A percentile compares a stretch with the other conserved stretches of the same genome.
These are phyloP conservation scores for Colossoma macropomum DNA, from an alignment of 2,113 vertebrate genomes.

Conservation along the genomic window DNA sequence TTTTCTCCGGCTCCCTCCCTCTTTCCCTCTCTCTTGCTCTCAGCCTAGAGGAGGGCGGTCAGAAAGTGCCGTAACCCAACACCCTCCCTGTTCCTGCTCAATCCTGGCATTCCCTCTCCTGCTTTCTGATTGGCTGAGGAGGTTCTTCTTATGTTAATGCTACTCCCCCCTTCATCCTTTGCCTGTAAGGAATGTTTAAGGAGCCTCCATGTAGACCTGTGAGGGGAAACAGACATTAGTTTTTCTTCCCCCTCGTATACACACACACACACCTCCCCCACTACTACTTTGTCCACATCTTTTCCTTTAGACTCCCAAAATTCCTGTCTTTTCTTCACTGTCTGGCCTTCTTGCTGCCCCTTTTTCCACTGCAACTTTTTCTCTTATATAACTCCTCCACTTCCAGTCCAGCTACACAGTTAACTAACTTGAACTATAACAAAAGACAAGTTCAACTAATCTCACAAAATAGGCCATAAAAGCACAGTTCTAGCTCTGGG, in stretches of 20 bases:
- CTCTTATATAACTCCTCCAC: background rate
- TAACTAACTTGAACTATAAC: background rate
- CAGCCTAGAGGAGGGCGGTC: conserved; percentile 54
- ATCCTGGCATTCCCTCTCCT: conserved; percentile 67
- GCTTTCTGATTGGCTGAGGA: conserved; percentile 64
- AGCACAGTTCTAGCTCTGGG: background rate
- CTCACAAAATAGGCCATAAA: background rate
- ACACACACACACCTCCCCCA: conserved; percentile 36
- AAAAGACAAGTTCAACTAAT: background rate
- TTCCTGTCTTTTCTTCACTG: conserved; percentile 24
- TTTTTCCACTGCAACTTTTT: background rate
- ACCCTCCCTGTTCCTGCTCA: conserved; percentile 72
- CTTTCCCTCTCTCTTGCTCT: conserved; percentile 39
- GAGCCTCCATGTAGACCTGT: conserved; percentile 56
- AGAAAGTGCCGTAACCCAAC: conserved; percentile 69
- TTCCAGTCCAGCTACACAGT: background rate
- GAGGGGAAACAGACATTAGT: conserved; percentile 47
- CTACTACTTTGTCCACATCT: conserved; percentile 45
- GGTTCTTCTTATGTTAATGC: conserved; percentile 73
- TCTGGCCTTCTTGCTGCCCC: conserved; percentile 7
- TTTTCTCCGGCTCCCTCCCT: conserved; percentile 25
- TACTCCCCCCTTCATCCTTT: conserved; percentile 62
- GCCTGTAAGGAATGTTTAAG: conserved; percentile 61
- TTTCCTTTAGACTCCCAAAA: conserved; percentile 43
- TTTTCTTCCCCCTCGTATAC: conserved; percentile 33